A percentile compares a stretch with the other conserved stretches of the same genome.
Conservation (phyloP, 2,797 vertebrate species). For the Notolepis coatsorum region DNA sequence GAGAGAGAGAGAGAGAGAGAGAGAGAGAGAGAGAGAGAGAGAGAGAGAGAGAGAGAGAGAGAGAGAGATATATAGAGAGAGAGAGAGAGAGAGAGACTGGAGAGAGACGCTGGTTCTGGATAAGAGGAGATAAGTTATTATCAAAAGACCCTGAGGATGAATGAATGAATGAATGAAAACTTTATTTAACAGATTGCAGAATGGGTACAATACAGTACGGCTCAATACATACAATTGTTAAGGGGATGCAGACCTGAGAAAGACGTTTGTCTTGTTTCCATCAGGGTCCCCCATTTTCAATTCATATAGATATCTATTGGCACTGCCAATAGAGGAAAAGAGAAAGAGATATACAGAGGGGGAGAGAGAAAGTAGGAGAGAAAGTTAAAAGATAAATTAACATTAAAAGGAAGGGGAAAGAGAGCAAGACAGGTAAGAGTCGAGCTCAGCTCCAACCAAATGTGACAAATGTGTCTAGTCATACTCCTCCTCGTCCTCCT, state of each 20-base stretch:
- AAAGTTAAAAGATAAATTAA: too few species aligned
- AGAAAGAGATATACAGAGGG: too few species aligned
- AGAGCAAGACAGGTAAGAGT: not conserved
- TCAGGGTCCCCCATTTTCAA: too few species aligned
- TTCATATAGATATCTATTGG: too few species aligned
- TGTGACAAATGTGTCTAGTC: constrained; percentile 29
- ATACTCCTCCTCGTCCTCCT: constrained; percentile 13
- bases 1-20: constrained; percentile 13
- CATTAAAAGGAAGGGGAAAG: not conserved
- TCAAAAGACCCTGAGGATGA: not conserved
- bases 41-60: constrained; percentile 2
- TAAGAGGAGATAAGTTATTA: not conserved
- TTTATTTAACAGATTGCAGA: too few species aligned
- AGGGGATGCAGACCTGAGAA: too few species aligned
- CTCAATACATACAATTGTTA: too few species aligned
- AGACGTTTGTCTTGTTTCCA: too few species aligned
- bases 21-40: constrained; percentile 5
- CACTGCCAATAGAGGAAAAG: too few species aligned
- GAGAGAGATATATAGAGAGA: not conserved
- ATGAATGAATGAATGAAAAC: too few species aligned
- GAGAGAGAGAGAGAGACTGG: constrained; percentile 10
- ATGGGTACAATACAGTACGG: too few species aligned
- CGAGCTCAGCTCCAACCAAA: constrained; percentile 31
- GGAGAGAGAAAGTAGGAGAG: too few species aligned
- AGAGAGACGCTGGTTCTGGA: not conserved